Percentiles rank a stretch among this genome's conserved stretches.
Evolutionary conservation across 2,797 vertebrate genomes (phyloP).

Genomic region (Pantherophis vulpinus): DNA sequence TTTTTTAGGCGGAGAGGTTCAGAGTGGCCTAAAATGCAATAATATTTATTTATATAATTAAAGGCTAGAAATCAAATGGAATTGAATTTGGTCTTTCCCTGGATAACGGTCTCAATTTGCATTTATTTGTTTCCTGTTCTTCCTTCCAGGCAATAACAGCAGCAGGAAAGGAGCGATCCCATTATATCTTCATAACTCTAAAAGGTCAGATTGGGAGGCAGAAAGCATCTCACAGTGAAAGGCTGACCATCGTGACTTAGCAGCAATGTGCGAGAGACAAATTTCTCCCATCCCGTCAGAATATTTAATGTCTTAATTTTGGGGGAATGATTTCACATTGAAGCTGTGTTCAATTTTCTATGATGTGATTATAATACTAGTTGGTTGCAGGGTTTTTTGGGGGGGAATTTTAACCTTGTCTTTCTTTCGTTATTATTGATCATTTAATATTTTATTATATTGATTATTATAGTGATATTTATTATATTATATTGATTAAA

Average conservation of each 20-base stretch:
- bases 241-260: not conserved
- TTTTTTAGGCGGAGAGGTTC: slow-evolving; percentile 25
- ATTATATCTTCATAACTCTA: not conserved
- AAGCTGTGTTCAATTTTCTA: not conserved
- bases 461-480: too few relatives aligned
- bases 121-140: not conserved
- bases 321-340: not conserved
- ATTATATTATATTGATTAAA: too few relatives aligned
- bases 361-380: not conserved
- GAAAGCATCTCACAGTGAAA: not conserved
- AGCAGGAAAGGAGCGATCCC: not conserved
- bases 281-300: not conserved
- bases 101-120: not conserved
- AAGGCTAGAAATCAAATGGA: not conserved
- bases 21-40: slow-evolving; percentile 30
- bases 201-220: too few relatives aligned
- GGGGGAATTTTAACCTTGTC: not conserved
- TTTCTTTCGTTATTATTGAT: not conserved
- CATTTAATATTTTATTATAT: too few relatives aligned
- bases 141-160: not conserved
- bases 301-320: not conserved
- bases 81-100: not conserved
- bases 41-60: not conserved
- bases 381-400: not conserved
- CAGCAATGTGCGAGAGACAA: not conserved